Evolutionary conservation across 2,888 invertebrate genomes (phyloP).

Genomic region (Leptinotarsa juncta): DNA sequence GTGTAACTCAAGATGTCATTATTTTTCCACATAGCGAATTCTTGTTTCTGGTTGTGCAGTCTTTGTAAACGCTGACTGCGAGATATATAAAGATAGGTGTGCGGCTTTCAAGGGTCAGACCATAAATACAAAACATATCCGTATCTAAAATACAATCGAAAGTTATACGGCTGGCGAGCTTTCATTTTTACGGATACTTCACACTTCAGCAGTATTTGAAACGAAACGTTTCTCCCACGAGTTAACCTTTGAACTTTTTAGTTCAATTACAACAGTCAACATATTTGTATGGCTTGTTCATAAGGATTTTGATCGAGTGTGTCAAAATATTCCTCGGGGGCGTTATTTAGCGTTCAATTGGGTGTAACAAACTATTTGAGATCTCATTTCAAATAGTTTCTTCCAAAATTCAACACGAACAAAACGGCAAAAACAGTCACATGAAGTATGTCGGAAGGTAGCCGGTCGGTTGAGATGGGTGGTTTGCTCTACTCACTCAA

Average conservation of each 20-base stretch:
- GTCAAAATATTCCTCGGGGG: not conserved
- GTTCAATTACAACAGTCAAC: constrained; percentile 18
- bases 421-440: too few relatives aligned
- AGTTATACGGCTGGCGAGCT: constrained; percentile 42
- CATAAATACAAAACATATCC: constrained; percentile 49
- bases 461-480: too few relatives aligned
- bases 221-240: constrained; percentile 52
- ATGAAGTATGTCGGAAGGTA: too few relatives aligned
- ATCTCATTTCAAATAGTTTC: not conserved
- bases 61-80: constrained; percentile 31
- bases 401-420: too few relatives aligned
- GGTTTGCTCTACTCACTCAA: too few relatives aligned
- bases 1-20: constrained; percentile 26
- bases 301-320: not conserved
- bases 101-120: constrained; percentile 48
- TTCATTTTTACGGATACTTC: constrained; percentile 50
- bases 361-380: not conserved
- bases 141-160: constrained; percentile 52
- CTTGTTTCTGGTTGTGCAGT: constrained; percentile 28
- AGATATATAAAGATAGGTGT: constrained; percentile 48
- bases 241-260: constrained; percentile 48
- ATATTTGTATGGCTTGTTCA: not conserved
- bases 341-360: not conserved
- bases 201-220: constrained; percentile 54
- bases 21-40: constrained; percentile 17